Evolutionary conservation across 1,140 invertebrate species (phyloP).

Genomic region (Vanessa tameamea): DNA sequence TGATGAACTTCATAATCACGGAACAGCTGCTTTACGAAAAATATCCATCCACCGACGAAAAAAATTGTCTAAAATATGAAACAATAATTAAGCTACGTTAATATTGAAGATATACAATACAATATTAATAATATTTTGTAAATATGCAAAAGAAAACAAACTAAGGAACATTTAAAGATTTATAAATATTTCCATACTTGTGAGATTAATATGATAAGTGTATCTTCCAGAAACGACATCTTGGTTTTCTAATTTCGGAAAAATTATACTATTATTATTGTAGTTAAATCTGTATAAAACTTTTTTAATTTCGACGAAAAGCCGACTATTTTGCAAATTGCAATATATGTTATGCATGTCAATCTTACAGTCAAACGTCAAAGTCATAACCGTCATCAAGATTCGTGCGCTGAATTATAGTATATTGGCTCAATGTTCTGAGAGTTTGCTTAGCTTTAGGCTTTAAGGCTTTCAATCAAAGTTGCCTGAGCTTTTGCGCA

Average conservation of each 20-base stretch:
- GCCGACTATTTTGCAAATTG: conserved; percentile 15
- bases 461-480: too few species aligned
- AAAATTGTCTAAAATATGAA: conserved; percentile 90
- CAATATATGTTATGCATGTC: background rate
- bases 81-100: conserved; percentile 22
- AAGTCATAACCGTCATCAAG: background rate
- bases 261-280: too few species aligned
- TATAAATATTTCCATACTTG: conserved; percentile 55
- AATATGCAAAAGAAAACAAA: background rate
- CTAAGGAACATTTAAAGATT: background rate
- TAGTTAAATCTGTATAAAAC: background rate
- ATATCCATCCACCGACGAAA: conserved; percentile 98
- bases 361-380: conserved; percentile 8
- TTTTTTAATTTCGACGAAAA: conserved; percentile 1
- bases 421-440: too few species aligned
- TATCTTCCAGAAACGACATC: conserved; percentile 78
- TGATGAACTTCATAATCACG: conserved; percentile 99
- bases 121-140: background rate
- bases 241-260: conserved; percentile 21
- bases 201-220: conserved; percentile 75
- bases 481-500: too few species aligned
- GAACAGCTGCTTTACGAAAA: conserved; percentile 99
- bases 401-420: too few species aligned
- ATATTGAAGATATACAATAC: background rate
- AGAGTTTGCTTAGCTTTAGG: too few species aligned